phyloP scores from a whole-genome alignment of 2,888 invertebrate species.

The Lottia gigantea region DNA sequence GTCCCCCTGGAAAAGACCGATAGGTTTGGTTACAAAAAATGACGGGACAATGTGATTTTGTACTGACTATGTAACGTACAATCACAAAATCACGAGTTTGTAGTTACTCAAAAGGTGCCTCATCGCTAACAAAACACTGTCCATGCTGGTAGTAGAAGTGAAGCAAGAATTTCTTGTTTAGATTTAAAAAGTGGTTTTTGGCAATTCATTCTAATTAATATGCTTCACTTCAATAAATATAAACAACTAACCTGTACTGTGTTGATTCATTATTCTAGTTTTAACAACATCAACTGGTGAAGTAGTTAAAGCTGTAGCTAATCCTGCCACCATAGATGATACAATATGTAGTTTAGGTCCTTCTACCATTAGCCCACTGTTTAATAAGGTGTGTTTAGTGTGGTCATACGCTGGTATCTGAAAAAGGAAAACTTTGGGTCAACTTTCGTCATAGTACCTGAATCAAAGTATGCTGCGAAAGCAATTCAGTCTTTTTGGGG shows the following conservation, averaged over 20 bases:
- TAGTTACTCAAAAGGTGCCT: no score
- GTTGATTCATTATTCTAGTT: slow-evolving; percentile 59
- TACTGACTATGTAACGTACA: neutral
- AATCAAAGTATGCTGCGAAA: no score
- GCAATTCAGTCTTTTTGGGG: no score
- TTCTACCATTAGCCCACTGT: slow-evolving; percentile 46
- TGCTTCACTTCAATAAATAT: no score
- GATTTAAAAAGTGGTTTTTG: no score
- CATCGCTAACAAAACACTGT: no score
- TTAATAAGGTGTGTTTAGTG: slow-evolving; percentile 55
- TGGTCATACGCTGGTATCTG: slow-evolving; percentile 62
- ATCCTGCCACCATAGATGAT: slow-evolving; percentile 58
- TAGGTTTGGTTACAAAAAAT: no score
- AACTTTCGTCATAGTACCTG: no score
- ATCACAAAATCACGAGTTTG: no score
- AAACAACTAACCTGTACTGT: neutral
- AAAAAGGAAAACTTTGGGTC: neutral
- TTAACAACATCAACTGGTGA: slow-evolving; percentile 62
- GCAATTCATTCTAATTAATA: no score
- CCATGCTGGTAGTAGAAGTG: no score
- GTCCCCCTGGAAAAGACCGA: neutral
- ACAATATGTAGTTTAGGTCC: slow-evolving; percentile 51
- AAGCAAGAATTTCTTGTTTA: no score
- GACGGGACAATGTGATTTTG: neutral
- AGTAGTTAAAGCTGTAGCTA: slow-evolving; percentile 56